A percentile compares a stretch with the other conserved stretches of the same genome.
These are phyloP conservation scores for Eupithecia abbreviata DNA, from an alignment of 2,888 invertebrate species.

Conservation along the genomic window DNA sequence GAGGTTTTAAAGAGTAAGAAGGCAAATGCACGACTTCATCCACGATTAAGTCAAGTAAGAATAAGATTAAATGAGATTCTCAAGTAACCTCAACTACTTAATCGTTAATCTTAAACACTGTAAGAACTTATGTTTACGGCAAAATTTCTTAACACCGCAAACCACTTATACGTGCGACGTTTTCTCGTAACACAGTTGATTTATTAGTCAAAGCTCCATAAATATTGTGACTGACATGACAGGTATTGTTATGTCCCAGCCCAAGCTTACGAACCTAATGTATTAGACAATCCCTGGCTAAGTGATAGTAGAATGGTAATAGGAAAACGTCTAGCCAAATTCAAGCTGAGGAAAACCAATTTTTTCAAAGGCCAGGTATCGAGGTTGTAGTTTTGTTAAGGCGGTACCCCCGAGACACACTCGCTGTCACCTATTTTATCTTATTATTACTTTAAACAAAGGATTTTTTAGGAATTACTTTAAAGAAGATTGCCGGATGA, in stretches of 20 bases:
- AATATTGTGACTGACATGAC: constrained; percentile 7
- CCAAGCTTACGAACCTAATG: not conserved
- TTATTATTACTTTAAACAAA: too few relatives aligned
- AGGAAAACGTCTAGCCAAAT: not conserved
- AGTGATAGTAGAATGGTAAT: not conserved
- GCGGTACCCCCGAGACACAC: too few relatives aligned
- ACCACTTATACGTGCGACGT: constrained; percentile 3
- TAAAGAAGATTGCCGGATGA: too few relatives aligned
- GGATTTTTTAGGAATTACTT: too few relatives aligned
- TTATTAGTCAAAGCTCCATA: constrained; percentile 17
- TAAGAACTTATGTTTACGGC: not conserved
- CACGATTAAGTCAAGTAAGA: too few relatives aligned
- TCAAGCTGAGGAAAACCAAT: not conserved
- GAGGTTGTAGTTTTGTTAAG: not conserved
- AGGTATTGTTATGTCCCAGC: not conserved
- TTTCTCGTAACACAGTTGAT: constrained; percentile 14
- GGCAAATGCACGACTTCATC: too few relatives aligned
- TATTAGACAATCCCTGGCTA: not conserved
- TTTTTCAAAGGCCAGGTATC: not conserved
- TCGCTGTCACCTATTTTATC: too few relatives aligned
- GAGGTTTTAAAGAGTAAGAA: too few relatives aligned
- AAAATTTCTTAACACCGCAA: constrained; percentile 9
- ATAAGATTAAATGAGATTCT: not conserved
- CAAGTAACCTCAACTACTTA: not conserved
- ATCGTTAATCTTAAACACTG: not conserved